These are phyloP conservation scores for Aurelia sp. DNA, from an alignment of 30 jellyfish, hydroid and myxozoan genomes.

Conservation along the genomic window DNA sequence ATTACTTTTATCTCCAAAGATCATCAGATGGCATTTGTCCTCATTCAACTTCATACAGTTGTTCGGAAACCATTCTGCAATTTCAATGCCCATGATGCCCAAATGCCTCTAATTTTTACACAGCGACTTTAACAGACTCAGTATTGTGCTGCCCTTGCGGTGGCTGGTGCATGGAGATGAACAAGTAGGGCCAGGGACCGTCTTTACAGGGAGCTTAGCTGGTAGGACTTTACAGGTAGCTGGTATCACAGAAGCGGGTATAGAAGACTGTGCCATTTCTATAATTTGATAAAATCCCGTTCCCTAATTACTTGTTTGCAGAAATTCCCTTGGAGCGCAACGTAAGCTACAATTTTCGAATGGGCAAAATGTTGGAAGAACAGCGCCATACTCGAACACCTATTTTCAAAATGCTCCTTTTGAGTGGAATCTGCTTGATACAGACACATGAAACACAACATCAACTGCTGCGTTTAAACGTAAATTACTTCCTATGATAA, in stretches of 20 bases:
- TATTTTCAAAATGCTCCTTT: background rate
- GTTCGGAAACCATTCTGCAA: too few relatives aligned
- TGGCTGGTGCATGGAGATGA: background rate
- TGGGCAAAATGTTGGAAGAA: constrained; percentile 13
- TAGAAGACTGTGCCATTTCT: constrained; percentile 20
- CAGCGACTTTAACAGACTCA: background rate
- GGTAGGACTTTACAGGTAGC: too few relatives aligned
- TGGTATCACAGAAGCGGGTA: too few relatives aligned
- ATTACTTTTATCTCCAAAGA: too few relatives aligned
- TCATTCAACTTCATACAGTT: too few relatives aligned
- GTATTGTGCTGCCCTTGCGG: constrained; percentile 8
- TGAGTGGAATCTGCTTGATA: background rate
- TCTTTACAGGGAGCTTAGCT: too few relatives aligned
- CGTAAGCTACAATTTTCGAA: too few relatives aligned
- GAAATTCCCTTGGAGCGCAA: background rate
- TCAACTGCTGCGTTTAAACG: constrained; percentile 23
- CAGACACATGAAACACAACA: background rate
- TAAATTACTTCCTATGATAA: background rate
- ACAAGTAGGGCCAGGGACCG: too few relatives aligned
- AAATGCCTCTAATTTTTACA: too few relatives aligned
- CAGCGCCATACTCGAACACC: background rate
- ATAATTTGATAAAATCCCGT: background rate
- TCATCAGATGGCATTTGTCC: too few relatives aligned
- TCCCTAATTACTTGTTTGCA: background rate
- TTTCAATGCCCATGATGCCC: too few relatives aligned